These are phyloP conservation scores for Argyrosomus japonicus DNA, from an alignment of 2,113 vertebrate species.

Conservation along the genomic window DNA sequence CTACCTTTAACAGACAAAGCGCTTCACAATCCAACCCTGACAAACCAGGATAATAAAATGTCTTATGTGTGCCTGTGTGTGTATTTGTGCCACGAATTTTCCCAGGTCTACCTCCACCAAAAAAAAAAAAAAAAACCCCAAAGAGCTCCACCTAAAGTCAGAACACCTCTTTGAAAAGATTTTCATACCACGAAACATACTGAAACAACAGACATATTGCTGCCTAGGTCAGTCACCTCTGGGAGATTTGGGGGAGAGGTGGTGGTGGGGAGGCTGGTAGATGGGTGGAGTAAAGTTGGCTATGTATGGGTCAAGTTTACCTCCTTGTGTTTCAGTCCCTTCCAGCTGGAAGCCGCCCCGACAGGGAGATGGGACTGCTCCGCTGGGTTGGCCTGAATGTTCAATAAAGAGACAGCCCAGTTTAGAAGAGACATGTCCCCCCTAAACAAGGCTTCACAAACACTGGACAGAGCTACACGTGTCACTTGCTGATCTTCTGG, in stretches of 20 bases:
- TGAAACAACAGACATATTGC: slow-evolving; percentile 28
- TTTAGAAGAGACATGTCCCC: slow-evolving; percentile 77
- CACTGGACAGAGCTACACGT: slow-evolving; percentile 43
- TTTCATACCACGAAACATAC: slow-evolving; percentile 32
- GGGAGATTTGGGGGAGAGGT: slow-evolving; percentile 25
- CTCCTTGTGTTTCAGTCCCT: slow-evolving; percentile 81
- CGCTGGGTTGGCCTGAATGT: slow-evolving; percentile 80
- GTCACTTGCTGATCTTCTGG: slow-evolving; percentile 7
- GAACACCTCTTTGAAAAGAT: slow-evolving; percentile 26
- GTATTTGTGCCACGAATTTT: slow-evolving; percentile 23
- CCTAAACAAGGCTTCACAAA: slow-evolving; percentile 63
- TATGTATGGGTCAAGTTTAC: slow-evolving; percentile 73
- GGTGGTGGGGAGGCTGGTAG: slow-evolving; percentile 39
- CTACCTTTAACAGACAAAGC: background rate
- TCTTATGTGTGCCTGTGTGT: slow-evolving; percentile 27
- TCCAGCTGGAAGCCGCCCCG: slow-evolving; percentile 80
- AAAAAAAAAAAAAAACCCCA: slow-evolving; percentile 1
- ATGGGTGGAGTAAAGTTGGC: slow-evolving; percentile 58
- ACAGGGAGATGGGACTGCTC: slow-evolving; percentile 82
- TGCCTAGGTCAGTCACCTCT: slow-evolving; percentile 48
- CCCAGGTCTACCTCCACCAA: slow-evolving; percentile 43
- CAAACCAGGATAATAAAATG: background rate
- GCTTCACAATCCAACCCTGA: background rate
- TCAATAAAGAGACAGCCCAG: slow-evolving; percentile 78
- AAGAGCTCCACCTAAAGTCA: slow-evolving; percentile 38